Conservation (phyloP, 2,113 vertebrate genomes). For the Daubentonia madagascariensis region DNA sequence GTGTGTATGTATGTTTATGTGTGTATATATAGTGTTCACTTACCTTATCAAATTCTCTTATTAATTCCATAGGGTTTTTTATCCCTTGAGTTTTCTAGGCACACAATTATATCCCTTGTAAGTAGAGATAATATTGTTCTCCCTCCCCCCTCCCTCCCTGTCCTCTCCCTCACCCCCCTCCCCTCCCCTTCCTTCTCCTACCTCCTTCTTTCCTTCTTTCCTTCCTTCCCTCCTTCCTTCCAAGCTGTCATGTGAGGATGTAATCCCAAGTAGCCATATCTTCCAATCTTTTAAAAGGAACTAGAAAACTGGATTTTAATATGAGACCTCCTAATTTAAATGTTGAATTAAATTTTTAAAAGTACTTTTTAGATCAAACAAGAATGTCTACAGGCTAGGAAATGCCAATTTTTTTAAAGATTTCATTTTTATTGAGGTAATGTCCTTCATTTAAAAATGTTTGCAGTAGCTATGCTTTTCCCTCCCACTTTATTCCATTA, state of each 20-base stretch:
- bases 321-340: neutral
- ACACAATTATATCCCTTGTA: neutral
- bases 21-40: neutral
- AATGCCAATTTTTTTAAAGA: neutral
- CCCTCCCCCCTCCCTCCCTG: no score
- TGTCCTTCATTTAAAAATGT: neutral
- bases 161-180: neutral
- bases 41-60: neutral
- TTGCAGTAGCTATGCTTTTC: neutral
- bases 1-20: neutral
- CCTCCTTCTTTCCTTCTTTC: neutral
- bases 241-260: neutral
- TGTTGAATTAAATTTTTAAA: neutral
- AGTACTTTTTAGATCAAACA: neutral
- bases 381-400: neutral
- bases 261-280: neutral
- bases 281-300: neutral
- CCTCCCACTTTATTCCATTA: neutral
- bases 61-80: neutral
- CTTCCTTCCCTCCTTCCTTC: neutral
- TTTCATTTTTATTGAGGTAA: neutral
- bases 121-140: neutral
- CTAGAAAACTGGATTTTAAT: neutral
- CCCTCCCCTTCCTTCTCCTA: fast-evolving
- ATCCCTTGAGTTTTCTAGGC: neutral